Conservation (phyloP, 2,113 vertebrate genomes). For the Lontra canadensis region DNA sequence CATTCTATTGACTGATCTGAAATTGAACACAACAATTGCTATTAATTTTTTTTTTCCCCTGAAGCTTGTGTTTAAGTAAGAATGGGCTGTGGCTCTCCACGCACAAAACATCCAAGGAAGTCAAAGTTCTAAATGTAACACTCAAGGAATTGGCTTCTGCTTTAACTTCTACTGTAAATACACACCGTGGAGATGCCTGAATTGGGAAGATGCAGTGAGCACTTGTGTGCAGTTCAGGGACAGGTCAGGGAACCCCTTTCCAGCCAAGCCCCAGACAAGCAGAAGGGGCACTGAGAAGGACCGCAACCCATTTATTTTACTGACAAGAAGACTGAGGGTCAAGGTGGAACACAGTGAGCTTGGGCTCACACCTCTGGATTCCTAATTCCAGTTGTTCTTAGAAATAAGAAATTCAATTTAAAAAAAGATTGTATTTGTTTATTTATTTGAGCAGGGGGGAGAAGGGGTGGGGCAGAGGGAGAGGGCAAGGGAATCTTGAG, state of each 20-base stretch:
- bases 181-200: neutral
- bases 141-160: neutral
- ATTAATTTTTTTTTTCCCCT: neutral
- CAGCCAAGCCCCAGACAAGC: neutral
- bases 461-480: neutral
- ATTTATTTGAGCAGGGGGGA: neutral
- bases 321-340: neutral
- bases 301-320: neutral
- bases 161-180: neutral
- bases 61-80: neutral
- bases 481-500: neutral
- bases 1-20: neutral
- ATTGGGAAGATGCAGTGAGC: neutral
- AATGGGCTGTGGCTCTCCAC: neutral
- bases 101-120: neutral
- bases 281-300: neutral
- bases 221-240: fast-evolving
- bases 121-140: neutral
- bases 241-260: neutral
- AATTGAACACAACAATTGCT: neutral
- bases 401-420: neutral
- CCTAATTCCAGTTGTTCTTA: neutral
- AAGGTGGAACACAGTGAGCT: neutral
- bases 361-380: neutral
- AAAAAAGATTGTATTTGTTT: neutral